These are phyloP conservation scores for Sakesphorus luctuosus DNA, from an alignment of 2,113 vertebrate species.

Conservation along the genomic window DNA sequence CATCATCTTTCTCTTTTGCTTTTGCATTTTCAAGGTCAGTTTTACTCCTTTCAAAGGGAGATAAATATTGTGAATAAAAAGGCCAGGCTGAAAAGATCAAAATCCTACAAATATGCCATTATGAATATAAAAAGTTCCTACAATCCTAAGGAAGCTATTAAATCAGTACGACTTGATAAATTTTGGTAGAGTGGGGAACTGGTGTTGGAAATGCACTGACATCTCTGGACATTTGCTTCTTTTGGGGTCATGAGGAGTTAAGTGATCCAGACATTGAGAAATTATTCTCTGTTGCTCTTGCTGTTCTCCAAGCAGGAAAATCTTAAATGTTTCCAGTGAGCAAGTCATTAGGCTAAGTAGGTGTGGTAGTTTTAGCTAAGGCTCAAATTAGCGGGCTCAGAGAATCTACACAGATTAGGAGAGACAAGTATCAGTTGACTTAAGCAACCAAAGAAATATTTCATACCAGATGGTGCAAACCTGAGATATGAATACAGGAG, in stretches of 20 bases:
- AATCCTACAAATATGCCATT: background rate
- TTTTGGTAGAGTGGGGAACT: background rate
- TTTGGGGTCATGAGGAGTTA: background rate
- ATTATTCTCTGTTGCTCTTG: background rate
- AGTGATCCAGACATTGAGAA: background rate
- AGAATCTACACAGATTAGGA: no score
- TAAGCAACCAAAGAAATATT: no score
- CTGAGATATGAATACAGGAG: no score
- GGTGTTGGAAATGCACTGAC: background rate
- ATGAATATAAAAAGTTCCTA: background rate
- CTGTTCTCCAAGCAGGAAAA: background rate
- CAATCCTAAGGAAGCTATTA: background rate
- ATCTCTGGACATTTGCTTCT: background rate
- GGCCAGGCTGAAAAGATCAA: background rate
- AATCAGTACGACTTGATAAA: fast-evolving
- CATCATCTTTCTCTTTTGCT: background rate
- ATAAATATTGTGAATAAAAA: background rate
- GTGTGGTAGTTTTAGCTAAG: no score
- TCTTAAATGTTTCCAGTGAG: background rate
- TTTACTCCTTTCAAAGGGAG: background rate
- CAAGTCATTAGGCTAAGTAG: background rate
- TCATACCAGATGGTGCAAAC: no score
- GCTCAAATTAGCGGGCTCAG: no score
- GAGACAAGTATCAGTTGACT: no score
- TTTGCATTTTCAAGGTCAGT: background rate